Conservation (phyloP, 2,113 vertebrate genomes). For the Oreocharis arfaki region DNA sequence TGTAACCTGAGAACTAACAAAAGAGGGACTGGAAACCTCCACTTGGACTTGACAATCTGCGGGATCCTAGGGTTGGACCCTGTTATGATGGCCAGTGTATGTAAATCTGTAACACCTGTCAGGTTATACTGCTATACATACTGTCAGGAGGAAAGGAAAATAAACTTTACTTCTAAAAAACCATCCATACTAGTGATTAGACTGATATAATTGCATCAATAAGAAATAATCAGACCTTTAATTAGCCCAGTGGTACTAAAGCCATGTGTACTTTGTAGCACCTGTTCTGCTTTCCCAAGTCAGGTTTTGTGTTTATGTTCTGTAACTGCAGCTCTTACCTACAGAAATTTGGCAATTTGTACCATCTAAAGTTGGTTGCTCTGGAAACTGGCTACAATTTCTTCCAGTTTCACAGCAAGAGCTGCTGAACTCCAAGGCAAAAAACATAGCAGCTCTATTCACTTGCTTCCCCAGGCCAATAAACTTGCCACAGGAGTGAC, state of each 20-base stretch:
- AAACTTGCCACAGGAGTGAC: neutral
- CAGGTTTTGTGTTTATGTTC: neutral
- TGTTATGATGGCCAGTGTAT: rapidly evolving
- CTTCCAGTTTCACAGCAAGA: constrained; percentile 35
- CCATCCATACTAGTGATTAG: neutral
- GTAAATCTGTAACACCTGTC: neutral
- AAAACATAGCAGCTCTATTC: neutral
- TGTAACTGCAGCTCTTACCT: neutral
- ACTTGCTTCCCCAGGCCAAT: neutral
- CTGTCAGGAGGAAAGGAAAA: neutral
- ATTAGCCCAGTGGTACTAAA: neutral
- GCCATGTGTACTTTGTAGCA: neutral
- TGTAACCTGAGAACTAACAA: neutral
- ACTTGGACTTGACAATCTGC: neutral
- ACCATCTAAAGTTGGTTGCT: constrained; percentile 14
- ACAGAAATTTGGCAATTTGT: neutral
- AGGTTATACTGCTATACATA: neutral
- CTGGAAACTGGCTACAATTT: constrained; percentile 37
- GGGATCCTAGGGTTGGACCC: neutral
- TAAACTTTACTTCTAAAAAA: neutral
- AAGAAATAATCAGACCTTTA: neutral
- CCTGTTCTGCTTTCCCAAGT: neutral
- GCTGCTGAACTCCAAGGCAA: neutral
- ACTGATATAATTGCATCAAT: neutral
- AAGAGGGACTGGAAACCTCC: neutral